These are phyloP conservation scores for Bombyx huttoni DNA, from an alignment of 2,888 invertebrate species.

Conservation along the genomic window DNA sequence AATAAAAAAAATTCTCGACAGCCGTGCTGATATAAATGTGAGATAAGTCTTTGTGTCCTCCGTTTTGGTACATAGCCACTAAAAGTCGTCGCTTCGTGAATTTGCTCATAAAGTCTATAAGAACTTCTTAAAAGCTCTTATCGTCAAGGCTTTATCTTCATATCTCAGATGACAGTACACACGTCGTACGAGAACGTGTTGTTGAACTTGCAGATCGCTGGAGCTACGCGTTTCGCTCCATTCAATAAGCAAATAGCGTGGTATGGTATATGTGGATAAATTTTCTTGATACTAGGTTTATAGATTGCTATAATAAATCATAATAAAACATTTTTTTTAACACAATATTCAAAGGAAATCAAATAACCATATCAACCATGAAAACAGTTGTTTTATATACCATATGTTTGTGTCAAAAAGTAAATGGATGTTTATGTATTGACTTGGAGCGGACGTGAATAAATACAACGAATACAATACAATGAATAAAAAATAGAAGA, in stretches of 20 bases:
- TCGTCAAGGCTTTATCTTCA: not conserved
- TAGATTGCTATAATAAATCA: not conserved
- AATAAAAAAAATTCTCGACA: too few species aligned
- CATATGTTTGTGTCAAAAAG: too few species aligned
- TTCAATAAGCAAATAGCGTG: conserved; percentile 14
- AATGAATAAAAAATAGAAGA: too few species aligned
- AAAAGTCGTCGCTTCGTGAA: not conserved
- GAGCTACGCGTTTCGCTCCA: conserved; percentile 13
- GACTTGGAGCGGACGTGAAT: too few species aligned
- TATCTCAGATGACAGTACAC: conserved; percentile 4
- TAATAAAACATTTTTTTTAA: not conserved
- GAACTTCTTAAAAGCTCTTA: not conserved
- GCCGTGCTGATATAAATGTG: too few species aligned
- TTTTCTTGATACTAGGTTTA: not conserved
- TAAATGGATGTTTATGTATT: too few species aligned
- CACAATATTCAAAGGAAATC: too few species aligned
- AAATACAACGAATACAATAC: too few species aligned
- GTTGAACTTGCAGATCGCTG: conserved; percentile 11
- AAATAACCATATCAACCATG: too few species aligned
- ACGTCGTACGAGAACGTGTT: conserved; percentile 10
- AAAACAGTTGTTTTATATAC: too few species aligned
- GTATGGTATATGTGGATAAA: not conserved
- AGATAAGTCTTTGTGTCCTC: too few species aligned
- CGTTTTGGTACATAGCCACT: not conserved
- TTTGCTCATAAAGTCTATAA: not conserved